Evolutionary conservation across 2,797 vertebrate species (phyloP).

Genomic region (Eidolon dupreanum): DNA sequence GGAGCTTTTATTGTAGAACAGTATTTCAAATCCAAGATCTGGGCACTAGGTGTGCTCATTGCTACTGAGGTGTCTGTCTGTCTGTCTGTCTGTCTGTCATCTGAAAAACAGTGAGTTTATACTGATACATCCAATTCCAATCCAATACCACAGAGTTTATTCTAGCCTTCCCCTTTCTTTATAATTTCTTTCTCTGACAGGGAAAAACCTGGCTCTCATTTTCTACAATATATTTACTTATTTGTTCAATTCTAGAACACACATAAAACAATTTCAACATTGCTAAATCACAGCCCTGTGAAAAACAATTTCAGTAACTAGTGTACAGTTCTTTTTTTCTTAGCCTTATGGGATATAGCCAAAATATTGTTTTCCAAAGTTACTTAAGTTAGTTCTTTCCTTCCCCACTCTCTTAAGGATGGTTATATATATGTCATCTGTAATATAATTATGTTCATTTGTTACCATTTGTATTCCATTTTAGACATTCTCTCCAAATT

Average conservation of each 20-base stretch:
- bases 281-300: not conserved
- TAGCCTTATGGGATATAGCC: not conserved
- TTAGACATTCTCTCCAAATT: not conserved
- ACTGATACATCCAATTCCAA: not conserved
- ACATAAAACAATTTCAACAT: conserved; percentile 40
- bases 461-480: conserved; percentile 14
- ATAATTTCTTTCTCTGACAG: conserved; percentile 26
- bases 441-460: conserved; percentile 37
- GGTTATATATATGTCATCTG: conserved; percentile 16
- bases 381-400: conserved; percentile 7
- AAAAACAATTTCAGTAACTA: conserved; percentile 29
- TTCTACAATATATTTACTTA: conserved; percentile 36
- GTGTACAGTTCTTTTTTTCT: conserved; percentile 17
- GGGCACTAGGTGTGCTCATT: not conserved
- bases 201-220: not conserved
- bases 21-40: conserved; percentile 35
- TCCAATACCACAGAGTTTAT: conserved; percentile 4
- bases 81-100: not conserved
- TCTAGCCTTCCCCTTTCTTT: not conserved
- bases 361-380: conserved; percentile 22
- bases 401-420: not conserved
- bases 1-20: conserved; percentile 21
- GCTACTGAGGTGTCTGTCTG: not conserved
- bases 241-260: conserved; percentile 28
- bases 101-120: not conserved